Percentiles rank a stretch among this genome's conserved stretches.
These are phyloP conservation scores for Mythimna lalbum DNA, from an alignment of 2,888 invertebrate species.

Conservation along the genomic window DNA sequence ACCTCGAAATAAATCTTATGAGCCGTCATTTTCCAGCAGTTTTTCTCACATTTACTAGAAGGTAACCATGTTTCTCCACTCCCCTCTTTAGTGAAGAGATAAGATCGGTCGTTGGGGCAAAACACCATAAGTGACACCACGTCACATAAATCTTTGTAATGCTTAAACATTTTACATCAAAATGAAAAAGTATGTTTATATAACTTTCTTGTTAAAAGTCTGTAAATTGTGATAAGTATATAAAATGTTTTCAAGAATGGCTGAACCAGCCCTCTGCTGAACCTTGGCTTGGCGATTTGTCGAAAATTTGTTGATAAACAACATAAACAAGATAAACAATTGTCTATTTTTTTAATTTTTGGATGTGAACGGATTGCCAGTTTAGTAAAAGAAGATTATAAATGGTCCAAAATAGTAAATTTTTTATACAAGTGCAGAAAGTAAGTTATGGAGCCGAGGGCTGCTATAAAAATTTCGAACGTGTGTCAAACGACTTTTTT, in stretches of 20 bases:
- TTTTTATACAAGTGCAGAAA: too few relatives aligned
- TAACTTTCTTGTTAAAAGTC: too few relatives aligned
- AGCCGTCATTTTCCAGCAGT: slow-evolving; percentile 82
- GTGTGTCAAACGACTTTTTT: too few relatives aligned
- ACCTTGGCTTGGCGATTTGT: slow-evolving; percentile 17
- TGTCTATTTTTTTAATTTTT: background rate
- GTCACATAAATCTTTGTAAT: slow-evolving; percentile 79
- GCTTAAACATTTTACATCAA: slow-evolving; percentile 76
- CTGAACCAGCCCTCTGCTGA: background rate
- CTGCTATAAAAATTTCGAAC: too few relatives aligned
- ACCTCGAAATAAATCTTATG: slow-evolving; percentile 82
- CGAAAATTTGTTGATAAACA: slow-evolving; percentile 6
- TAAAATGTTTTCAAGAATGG: background rate
- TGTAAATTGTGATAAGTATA: background rate
- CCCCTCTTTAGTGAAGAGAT: slow-evolving; percentile 77
- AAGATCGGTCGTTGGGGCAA: slow-evolving; percentile 77
- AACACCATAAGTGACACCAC: slow-evolving; percentile 82
- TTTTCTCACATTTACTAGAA: slow-evolving; percentile 78
- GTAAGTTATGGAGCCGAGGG: too few relatives aligned
- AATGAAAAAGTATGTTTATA: background rate
- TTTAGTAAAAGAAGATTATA: background rate
- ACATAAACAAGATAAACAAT: too few relatives aligned
- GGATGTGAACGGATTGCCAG: background rate
- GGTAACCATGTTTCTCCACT: slow-evolving; percentile 84
- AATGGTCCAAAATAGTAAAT: too few relatives aligned